phyloP scores from a whole-genome alignment of 2,888 invertebrate species.

The Plebejus melissa region DNA sequence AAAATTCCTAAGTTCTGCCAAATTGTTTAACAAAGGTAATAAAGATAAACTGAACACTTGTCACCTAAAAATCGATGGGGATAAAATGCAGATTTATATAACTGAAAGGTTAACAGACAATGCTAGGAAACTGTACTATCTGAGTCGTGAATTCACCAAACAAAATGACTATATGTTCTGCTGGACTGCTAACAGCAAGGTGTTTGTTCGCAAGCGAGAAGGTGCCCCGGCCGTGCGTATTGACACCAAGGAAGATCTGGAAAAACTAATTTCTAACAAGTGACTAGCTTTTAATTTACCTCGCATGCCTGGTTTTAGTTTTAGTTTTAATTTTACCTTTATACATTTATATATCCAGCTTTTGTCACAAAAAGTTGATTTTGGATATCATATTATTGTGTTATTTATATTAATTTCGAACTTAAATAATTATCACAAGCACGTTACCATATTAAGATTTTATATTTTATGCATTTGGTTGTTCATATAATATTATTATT shows the following conservation, averaged over 20 bases:
- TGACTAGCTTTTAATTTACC: not conserved
- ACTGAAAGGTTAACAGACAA: not conserved
- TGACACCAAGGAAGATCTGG: constrained; percentile 1
- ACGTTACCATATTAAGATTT: no score
- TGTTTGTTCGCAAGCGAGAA: constrained; percentile 4
- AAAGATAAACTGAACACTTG: not conserved
- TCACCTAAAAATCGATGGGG: not conserved
- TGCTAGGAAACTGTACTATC: not conserved
- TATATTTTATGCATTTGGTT: no score
- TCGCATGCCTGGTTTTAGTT: no score
- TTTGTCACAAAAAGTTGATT: no score
- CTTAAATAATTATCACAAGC: no score
- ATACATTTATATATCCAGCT: no score
- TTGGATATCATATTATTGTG: no score
- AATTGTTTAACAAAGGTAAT: not conserved
- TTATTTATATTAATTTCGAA: no score
- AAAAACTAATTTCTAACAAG: not conserved
- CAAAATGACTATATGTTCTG: constrained; percentile 14
- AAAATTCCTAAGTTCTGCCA: not conserved
- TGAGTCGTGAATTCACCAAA: constrained; percentile 3
- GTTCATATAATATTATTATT: no score
- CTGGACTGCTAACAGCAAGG: not conserved
- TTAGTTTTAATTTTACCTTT: no score
- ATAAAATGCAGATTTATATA: not conserved
- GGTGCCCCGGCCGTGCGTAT: not conserved